These are phyloP conservation scores for Hyposoter dolosus DNA, from an alignment of 2,888 invertebrate genomes.

Conservation along the genomic window DNA sequence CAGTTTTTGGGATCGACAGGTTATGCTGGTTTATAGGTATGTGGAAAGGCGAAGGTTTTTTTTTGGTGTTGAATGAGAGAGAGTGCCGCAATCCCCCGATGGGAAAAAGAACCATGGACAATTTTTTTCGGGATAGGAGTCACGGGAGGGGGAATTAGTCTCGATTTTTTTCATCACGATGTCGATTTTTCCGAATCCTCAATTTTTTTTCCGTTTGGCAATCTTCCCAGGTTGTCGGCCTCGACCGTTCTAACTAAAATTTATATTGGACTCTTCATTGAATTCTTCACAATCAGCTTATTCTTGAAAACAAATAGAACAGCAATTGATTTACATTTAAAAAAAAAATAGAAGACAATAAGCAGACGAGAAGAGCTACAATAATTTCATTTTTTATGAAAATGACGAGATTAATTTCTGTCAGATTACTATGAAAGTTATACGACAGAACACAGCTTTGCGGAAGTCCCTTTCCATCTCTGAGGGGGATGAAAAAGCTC, in stretches of 20 bases:
- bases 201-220: not conserved
- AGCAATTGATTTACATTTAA: not conserved
- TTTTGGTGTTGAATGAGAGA: slow-evolving; percentile 36
- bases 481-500: not conserved
- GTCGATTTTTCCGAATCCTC: not conserved
- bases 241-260: not conserved
- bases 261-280: not conserved
- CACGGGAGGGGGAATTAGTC: slow-evolving; percentile 82
- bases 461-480: slow-evolving; percentile 35
- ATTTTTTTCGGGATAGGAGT: slow-evolving; percentile 78
- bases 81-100: slow-evolving; percentile 79
- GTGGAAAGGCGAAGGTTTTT: slow-evolving; percentile 68
- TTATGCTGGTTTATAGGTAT: slow-evolving; percentile 71
- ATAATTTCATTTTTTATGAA: not conserved
- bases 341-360: not conserved
- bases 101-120: slow-evolving; percentile 82
- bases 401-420: slow-evolving; percentile 16
- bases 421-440: slow-evolving; percentile 55
- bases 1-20: slow-evolving; percentile 75
- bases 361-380: not conserved
- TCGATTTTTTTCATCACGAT: slow-evolving; percentile 54
- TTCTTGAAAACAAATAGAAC: not conserved
- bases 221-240: not conserved
- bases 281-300: not conserved
- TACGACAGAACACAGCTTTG: slow-evolving; percentile 52